Evolutionary conservation across 2,113 vertebrate species (phyloP), one percentile per base, ranked within the genome.

Genomic region (Tetrao urogallus): DNA sequence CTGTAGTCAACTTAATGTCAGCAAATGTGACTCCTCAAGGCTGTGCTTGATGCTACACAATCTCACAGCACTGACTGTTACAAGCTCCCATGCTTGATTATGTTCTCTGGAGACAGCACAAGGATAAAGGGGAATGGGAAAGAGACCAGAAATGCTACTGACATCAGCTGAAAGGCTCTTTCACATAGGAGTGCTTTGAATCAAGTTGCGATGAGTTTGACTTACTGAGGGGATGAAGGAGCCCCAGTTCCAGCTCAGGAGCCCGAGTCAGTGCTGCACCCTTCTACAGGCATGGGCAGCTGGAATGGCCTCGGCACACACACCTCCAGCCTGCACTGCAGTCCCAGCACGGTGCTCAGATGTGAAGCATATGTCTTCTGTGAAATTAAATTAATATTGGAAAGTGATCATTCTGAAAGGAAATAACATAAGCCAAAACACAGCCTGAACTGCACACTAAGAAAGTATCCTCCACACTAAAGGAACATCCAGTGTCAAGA

Each of bases 1-100:
- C 63, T 86, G 78, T 63, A 94, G 86, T 79, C 91, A 92, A 58
- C 73, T 75, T 88, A 78, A 87, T 89, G 94, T 79, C 94, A 95
- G 91, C 94, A 84, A 96, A 94, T 66, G 34, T 3, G 54, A 73
- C 61, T 96, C 81, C 90, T 92, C 84, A 79, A 85, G 81, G 91
- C 78, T 87, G 48, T 79, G 84, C 84, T 91, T 84, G 71, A 93
- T 89, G 54, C 74, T 54, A 64, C 56, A 43, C 70, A 79, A 88
- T 66, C 92, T 76, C 71, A 22, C 18, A 56, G 20, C 36, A 54
- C 58, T 70, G 78, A 77, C 30, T 89, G 67, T 34, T 73, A 34
- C 60, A 79, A 56, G 79, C 69, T 87, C 75, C 50, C 50, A 43
- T 82, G 66, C 58, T 84, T 78, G 48, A 72, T 84, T 61, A 58